Evolutionary conservation across 2,797 vertebrate species (phyloP), one percentile per base, ranked within the genome.

Genomic region (Lophotriccus pileatus): DNA sequence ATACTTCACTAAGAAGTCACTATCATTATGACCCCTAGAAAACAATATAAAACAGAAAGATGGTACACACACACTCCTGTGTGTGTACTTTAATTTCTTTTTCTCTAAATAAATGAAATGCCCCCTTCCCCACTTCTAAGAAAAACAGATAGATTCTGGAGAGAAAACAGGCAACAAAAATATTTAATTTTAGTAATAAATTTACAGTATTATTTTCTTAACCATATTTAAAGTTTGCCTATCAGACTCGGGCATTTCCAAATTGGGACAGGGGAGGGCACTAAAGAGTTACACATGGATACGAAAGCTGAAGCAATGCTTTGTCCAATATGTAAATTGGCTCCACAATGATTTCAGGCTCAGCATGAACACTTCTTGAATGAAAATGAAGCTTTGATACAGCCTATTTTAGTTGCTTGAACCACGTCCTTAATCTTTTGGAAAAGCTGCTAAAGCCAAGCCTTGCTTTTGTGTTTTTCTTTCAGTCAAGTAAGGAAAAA

Each of bases 231-330:
- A 60, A 16, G 36, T 81, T 93, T 93, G 60, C 41, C 72, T 46
- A 30, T 15, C 39, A 84, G 82, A 62, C 1, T 7, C 2, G 25
- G 49, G 52, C 66, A 92, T 91, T 98, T 93, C 90, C 94, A 67
- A 62, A 77, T 56, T 62, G 34, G 21, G 79, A 95, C 97, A 97
- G 94, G 69, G 66, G 97, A 97, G 97, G 96, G 97, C 98, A 97
- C 96, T 97, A 87, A 96, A 97, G 96, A 98, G 97, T 97, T 95
- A 87, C 43, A 59, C 68, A 91, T 32, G 27, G 68, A 91, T 79
- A 30, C 30, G n/a, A 89, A 82, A 67, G 44, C 62, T 49, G 37
- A 68, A 74, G 67, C 69, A 50, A 14, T 12, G 37, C 23, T 86
- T 81, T n/a, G 37, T 52, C 18, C 68, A 60, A 47, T 80, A 46